Evolutionary conservation across 2,888 invertebrate genomes (phyloP), one percentile per base, ranked within the genome.

Genomic region (Empis livida): DNA sequence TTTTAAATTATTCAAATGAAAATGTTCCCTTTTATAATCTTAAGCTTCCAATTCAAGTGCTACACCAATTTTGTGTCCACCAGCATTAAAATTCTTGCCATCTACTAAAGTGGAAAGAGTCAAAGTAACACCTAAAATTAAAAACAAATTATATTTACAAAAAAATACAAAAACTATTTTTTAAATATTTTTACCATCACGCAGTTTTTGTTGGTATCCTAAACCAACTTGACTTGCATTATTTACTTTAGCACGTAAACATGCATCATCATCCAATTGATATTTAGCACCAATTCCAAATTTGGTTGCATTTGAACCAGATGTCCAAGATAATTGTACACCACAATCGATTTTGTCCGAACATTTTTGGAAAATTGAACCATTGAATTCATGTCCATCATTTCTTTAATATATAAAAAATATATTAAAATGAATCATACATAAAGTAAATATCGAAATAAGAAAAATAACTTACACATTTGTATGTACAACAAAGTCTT

Each of bases 31-130:
- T 27, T 27, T 8, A 27, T 27, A 8, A 9, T 27, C 9, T 35
- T 88, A 92, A 73, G 89, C 89, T 71, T 90, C 86, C 60, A 95
- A 75, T 61, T 96, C 91, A 55, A 97, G 77, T 59, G 92, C 92
- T 55, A 95, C 73, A 63, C 96, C 96, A 58, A 96, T 78, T 73
- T 95, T 93, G 77, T 95, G 95, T 51, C 93, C 93, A 55, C 94
- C 94, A 54, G 86, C 85, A 68, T 88, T 88, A 74, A 94, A 85
- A 75, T 92, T 92, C 76, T 90, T 89, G 23, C 85, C 91, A 68
- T 94, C 93, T 65, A 94, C 82, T 61, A 90, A 78, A 44, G 89
- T 79, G 11, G 93, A 94, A 62, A 94, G 72, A 44, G 89, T 89
- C 58, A 94, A 71, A 57, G 84, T 84, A 54, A 95, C 30, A 15